A percentile compares a stretch with the other conserved stretches of the same genome.
Conservation (phyloP, 2,797 vertebrate species). For the Oreochromis grahami region DNA sequence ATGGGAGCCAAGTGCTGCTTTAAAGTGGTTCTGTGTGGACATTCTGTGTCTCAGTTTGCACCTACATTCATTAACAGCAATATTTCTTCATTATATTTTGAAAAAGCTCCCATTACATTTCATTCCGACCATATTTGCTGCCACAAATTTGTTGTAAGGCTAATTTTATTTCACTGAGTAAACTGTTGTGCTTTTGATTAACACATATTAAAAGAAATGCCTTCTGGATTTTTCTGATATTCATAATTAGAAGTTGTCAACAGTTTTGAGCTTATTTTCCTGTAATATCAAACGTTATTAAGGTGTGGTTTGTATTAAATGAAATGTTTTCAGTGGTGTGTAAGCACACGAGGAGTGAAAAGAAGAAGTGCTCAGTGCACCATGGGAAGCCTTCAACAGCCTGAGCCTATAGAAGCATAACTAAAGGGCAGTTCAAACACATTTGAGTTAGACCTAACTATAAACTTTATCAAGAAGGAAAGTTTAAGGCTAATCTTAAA, state of each 20-base stretch:
- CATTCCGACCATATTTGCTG: background rate
- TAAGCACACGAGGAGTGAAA: background rate
- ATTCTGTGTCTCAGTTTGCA: background rate
- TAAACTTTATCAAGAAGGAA: background rate
- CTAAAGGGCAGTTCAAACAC: background rate
- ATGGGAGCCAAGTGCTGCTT: background rate
- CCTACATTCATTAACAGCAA: background rate
- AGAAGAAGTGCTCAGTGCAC: background rate
- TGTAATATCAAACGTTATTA: background rate
- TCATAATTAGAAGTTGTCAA: background rate
- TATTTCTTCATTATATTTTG: background rate
- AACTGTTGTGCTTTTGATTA: background rate
- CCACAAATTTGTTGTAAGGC: background rate
- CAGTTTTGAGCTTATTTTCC: background rate
- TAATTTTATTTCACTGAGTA: background rate
- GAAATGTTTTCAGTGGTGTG: background rate
- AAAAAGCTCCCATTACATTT: background rate
- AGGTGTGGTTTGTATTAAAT: background rate
- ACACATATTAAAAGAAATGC: background rate
- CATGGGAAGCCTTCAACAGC: background rate
- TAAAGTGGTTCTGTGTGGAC: background rate
- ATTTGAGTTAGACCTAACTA: background rate
- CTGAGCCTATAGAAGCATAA: background rate
- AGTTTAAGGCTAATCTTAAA: background rate
- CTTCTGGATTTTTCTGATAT: background rate